Base-by-base conservation (phyloP, 2,113 vertebrate genomes). In the Aramus guarauna region DNA sequence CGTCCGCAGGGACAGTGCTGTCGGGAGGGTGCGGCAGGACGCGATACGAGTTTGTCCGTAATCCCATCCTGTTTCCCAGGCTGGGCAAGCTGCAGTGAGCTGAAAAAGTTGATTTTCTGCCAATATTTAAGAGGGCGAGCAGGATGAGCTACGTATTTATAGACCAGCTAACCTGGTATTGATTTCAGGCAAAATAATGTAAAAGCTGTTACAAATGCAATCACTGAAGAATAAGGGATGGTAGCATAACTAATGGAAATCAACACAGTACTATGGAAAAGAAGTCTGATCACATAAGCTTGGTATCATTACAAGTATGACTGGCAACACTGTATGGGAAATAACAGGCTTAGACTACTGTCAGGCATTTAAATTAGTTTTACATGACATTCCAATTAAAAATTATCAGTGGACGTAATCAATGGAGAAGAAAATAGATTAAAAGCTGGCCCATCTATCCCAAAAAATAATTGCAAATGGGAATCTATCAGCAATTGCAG, bases 321-420 rank as follows among this genome's bases (percentile, higher is more conserved):
- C 0, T 81, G 34, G 76, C 52, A 94, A 90, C 22, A 39, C 21
- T 86, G 9, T 1, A 55, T 43, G 18, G 27, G 48, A 92, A 95
- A 88, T 59, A 80, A 71, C 4, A 77, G 10, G 11, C 52, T 86
- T 66, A 47, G 39, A 71, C 27, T 86, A 80, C 43, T 59, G 50
- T 86, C 67, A 59, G 36, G 63, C 78, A 94, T 55, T 92, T 95
- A 45, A 85, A 81, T 91, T 91, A 94, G 76, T 92, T 93, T 88
- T 90, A 95, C 55, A 56, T 85, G 87, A 68, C 77, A 82, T 90
- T 96, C 60, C 79, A 95, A 94, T 80, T 96, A 93, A 95, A 88
- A 96, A 94, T 94, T 90, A 95, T 91, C 88, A 81, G 79, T 50
- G 43, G 62, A 82, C 58, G 8, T 82, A 79, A 95, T 94, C 89